phyloP scores from a whole-genome alignment of 64 coral and sea anemone genomes.

The Cladopsammia gracilis region DNA sequence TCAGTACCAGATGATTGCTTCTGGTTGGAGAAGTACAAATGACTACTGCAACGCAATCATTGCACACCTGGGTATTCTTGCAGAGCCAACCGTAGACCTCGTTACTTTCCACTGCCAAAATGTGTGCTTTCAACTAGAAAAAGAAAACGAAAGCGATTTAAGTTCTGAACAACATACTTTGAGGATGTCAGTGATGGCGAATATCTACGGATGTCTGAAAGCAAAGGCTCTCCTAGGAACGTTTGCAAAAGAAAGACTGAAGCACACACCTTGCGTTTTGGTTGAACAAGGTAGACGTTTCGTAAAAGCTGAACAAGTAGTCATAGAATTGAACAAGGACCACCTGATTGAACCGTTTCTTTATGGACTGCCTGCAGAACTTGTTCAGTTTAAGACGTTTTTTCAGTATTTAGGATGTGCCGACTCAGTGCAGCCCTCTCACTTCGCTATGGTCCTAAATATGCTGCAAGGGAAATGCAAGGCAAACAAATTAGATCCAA shows the following conservation, averaged over 20 bases:
- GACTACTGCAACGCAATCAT: constrained; percentile 15
- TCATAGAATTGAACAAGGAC: constrained; percentile 16
- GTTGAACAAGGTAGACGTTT: constrained; percentile 70
- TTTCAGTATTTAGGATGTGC: constrained; percentile 79
- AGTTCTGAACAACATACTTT: neutral
- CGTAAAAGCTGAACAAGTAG: constrained; percentile 62
- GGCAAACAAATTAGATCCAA: constrained; percentile 9
- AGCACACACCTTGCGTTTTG: constrained; percentile 38
- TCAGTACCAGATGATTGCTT: neutral
- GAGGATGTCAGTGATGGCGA: constrained; percentile 6
- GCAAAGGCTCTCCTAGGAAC: neutral
- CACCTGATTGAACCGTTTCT: constrained; percentile 64
- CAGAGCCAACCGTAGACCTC: constrained; percentile 20
- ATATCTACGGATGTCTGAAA: constrained; percentile 30
- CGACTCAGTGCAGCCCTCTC: neutral
- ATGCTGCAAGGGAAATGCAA: constrained; percentile 34
- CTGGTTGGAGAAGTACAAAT: neutral
- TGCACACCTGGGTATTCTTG: neutral
- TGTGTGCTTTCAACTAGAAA: constrained; percentile 7
- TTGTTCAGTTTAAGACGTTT: constrained; percentile 25
- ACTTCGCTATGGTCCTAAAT: constrained; percentile 65
- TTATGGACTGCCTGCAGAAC: constrained; percentile 25
- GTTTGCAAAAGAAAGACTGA: neutral
- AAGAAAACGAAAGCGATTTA: constrained; percentile 3
- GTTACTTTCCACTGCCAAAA: constrained; percentile 47